Evolutionary conservation across 92 coral and sea anemone species (phyloP).

Genomic region (Zoanthus gigantus): DNA sequence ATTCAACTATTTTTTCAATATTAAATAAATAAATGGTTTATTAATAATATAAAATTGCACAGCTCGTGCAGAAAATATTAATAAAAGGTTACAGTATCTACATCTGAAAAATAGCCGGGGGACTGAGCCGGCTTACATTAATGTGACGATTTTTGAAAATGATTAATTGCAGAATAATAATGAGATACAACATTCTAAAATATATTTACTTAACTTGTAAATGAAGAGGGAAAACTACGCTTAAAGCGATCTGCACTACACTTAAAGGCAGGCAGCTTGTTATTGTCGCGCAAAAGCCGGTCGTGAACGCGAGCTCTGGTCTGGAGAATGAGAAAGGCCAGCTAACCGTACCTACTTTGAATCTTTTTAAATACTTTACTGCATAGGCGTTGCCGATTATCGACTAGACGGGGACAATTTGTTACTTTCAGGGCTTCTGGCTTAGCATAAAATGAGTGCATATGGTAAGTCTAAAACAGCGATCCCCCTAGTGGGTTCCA

Average conservation of each 20-base stretch:
- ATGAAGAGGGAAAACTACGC: background rate
- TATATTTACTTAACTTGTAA: background rate
- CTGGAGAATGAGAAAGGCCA: constrained; percentile 1
- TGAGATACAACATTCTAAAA: background rate
- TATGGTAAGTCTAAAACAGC: background rate
- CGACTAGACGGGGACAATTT: background rate
- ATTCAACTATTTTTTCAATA: too few relatives aligned
- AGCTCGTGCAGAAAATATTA: too few relatives aligned
- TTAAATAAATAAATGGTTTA: too few relatives aligned
- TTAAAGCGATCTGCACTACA: background rate
- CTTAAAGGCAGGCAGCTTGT: background rate
- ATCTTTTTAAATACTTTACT: background rate
- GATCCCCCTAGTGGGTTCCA: constrained; percentile 12
- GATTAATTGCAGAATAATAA: too few relatives aligned
- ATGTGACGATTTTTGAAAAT: background rate
- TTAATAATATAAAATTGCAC: too few relatives aligned
- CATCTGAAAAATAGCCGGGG: background rate
- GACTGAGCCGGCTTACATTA: background rate
- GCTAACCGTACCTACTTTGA: constrained; percentile 1
- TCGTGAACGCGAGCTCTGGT: constrained; percentile 16
- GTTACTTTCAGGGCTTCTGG: constrained; percentile 3
- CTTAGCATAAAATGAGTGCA: background rate
- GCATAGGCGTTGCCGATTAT: background rate
- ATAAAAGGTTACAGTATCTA: too few relatives aligned
- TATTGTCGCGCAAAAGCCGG: constrained; percentile 11